Conservation (phyloP, 2,888 invertebrate species). For the Eupelmus urozonus region DNA sequence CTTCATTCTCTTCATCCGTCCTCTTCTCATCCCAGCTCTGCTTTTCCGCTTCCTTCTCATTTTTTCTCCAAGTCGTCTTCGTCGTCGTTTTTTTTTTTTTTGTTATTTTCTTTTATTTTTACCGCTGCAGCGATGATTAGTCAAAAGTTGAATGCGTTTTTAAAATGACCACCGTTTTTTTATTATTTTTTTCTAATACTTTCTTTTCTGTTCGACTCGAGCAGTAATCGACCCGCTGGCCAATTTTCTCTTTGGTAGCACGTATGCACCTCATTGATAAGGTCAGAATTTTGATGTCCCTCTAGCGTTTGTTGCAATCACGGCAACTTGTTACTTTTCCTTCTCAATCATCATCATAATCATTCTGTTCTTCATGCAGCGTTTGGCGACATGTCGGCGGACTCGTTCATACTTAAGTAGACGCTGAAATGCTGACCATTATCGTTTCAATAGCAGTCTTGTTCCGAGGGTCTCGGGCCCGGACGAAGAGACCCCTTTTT, state of each 20-base stretch:
- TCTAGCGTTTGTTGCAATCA: background rate
- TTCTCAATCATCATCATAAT: background rate
- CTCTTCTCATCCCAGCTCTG: background rate
- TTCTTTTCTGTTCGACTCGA: slow-evolving; percentile 45
- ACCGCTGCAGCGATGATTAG: background rate
- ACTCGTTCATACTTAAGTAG: slow-evolving; percentile 42
- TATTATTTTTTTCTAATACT: slow-evolving; percentile 31
- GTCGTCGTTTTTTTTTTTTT: background rate
- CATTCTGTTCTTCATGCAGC: background rate
- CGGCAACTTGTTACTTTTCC: background rate
- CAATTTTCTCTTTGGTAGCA: slow-evolving; percentile 5
- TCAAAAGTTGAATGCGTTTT: background rate
- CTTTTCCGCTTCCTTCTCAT: background rate
- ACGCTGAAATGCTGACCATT: slow-evolving; percentile 59
- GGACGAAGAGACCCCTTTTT: slow-evolving; percentile 57
- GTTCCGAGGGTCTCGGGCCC: slow-evolving; percentile 62
- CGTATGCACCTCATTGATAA: background rate
- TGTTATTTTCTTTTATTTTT: background rate
- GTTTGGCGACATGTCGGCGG: background rate
- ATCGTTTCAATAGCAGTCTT: slow-evolving; percentile 66
- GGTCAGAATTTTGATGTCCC: background rate
- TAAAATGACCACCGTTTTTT: slow-evolving; percentile 14
- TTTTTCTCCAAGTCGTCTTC: slow-evolving; percentile 13
- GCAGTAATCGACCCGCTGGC: slow-evolving; percentile 27
- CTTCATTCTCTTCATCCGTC: background rate